Evolutionary conservation across 2,797 vertebrate genomes (phyloP), one percentile per base, ranked within the genome.

Genomic region (Lacerta viridis): DNA sequence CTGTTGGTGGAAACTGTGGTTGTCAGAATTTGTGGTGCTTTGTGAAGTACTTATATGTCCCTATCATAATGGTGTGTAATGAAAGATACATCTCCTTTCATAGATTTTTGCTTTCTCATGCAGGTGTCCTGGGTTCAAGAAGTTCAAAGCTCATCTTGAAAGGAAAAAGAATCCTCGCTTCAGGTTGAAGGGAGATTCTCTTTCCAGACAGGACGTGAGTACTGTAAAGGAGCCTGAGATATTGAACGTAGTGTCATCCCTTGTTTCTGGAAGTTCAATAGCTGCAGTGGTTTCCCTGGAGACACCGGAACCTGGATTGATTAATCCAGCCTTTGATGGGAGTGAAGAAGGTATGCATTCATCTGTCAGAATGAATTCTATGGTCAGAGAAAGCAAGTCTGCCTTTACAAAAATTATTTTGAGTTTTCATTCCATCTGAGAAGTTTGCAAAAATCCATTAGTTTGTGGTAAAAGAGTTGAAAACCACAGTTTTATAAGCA

Each of bases 281-380:
- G 94, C 95, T 66, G 92, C 95, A 15, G 94, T 93, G 71, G 94
- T 94, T 5, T 94, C 95, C 20, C 97, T 93, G 5, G 97, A 97
- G 74, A 96, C 95, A 80, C 96, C 97, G 1, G 98, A 99, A 87
- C 98, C 98, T 2, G 98, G 98, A 1, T 93, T 98, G 88, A 97
- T 98, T 80, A 99, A 99, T 92, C 98, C 98, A 85, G 98, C 98
- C 75, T 99, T 97, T 92, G 98, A 99, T 93, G 98, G 98, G 95
- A 96, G 96, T 78, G 98, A 99, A 91, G 98, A 98, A 78, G 98
- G 98, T 99, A 96, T 93, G 97, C 86, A 27, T 85, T 85, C 89
- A 39, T 87, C 6, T 43, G 36, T 75, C 71, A 33, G 5, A 3
- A 18, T 33, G 50, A 75, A 33, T n/a, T 74, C n/a, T 29, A 46